These are phyloP conservation scores for Euura saliciscinereae DNA, from an alignment of 1,140 invertebrate species.

Conservation along the genomic window DNA sequence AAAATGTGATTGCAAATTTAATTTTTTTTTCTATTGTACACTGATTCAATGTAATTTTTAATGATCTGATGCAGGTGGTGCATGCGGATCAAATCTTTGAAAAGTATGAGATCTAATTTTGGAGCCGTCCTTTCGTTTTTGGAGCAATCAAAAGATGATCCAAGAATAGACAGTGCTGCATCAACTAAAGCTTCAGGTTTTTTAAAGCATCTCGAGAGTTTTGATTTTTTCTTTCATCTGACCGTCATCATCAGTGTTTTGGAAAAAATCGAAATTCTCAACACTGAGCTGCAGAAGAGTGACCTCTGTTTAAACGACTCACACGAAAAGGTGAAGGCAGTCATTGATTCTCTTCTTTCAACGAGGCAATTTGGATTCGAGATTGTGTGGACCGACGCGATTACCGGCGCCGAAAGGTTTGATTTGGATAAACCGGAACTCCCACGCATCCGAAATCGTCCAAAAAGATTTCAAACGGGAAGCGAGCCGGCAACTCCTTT, in stretches of 20 bases:
- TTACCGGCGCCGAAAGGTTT: background rate
- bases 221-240: slow-evolving; percentile 24
- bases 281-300: slow-evolving; percentile 24
- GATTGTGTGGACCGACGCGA: slow-evolving; percentile 19
- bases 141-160: slow-evolving; percentile 14
- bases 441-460: slow-evolving; percentile 12
- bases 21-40: slow-evolving; percentile 3
- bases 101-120: slow-evolving; percentile 22
- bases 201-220: slow-evolving; percentile 19
- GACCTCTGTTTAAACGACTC: slow-evolving; percentile 24
- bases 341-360: slow-evolving; percentile 18
- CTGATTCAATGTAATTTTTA: background rate
- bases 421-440: slow-evolving; percentile 16
- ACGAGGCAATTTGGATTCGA: slow-evolving; percentile 25
- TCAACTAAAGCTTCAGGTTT: slow-evolving; percentile 26
- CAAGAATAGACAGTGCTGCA: slow-evolving; percentile 19
- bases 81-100: slow-evolving; percentile 26
- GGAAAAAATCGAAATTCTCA: slow-evolving; percentile 25
- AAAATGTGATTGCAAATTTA: background rate
- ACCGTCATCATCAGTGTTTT: slow-evolving; percentile 24
- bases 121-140: slow-evolving; percentile 17
- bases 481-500: slow-evolving; percentile 22
- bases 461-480: slow-evolving; percentile 15
- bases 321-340: slow-evolving; percentile 23
- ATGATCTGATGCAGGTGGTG: slow-evolving; percentile 20